Evolutionary conservation across 1,140 invertebrate species (phyloP), one percentile per base, ranked within the genome.

Genomic region (Calosoma granatense): DNA sequence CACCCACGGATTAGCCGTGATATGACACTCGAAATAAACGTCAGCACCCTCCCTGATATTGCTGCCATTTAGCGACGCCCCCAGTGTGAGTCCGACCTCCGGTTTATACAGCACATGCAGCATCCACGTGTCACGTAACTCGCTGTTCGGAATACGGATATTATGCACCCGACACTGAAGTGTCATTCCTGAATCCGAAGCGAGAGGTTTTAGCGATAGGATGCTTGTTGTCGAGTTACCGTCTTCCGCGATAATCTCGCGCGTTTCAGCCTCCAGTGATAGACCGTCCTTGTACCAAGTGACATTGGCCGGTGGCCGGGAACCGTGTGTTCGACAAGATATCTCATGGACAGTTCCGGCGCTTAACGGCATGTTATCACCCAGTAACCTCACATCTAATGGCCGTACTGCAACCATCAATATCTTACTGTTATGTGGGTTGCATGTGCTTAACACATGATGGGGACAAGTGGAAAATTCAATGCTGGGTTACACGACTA

Each of bases 191-290:
- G 86, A 82, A 74, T 94, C 90, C 47, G 82, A 77, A 69, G 88
- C 85, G 22, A 78, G 79, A 59, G 88, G 75, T 56, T 78, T 82
- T 63, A 92, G 83, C 11, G 86, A 85, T 43, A 93, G 78, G 36
- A 87, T 85, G 61, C 88, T 92, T n/a, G 84, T 90, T 0, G 90
- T 93, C 51, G 86, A 85, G 70, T 94, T 93, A 12, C 88, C 88
- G 69, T 92, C 88, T 78, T 53, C 79, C 73, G 69, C 83, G 77
- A 55, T 82, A 6, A 70, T 64, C 20, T 56, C 59, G 17, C 65
- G 60, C 6, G 59, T 63, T 15, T 67, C 70, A 39, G 66, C 68
- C 52, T 72, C 68, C 21, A 72, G 53, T n/a, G 66, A 64, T 41
- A 69, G 60, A 17, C 69, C 70, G 56, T 70, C 69, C 69, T 80